Evolutionary conservation across 2,888 invertebrate species (phyloP).

Genomic region (Melipona bicolor): DNA sequence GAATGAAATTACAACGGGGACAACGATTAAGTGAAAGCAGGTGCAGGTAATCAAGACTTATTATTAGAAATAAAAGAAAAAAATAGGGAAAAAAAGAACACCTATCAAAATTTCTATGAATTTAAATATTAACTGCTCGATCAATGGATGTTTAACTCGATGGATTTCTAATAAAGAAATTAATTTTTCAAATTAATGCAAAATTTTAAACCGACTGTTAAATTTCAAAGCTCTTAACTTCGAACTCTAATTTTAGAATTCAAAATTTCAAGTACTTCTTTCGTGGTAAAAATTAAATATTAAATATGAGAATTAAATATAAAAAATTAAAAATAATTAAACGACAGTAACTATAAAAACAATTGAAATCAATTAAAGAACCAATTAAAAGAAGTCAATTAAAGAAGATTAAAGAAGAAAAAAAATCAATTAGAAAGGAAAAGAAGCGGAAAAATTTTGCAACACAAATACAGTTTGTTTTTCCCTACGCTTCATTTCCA

Average conservation of each 20-base stretch:
- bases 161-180: neutral
- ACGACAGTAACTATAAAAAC: neutral
- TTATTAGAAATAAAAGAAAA: neutral
- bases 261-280: neutral
- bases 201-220: neutral
- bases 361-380: too few relatives aligned
- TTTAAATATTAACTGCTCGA: neutral
- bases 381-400: too few relatives aligned
- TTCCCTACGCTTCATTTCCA: conserved; percentile 16
- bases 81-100: neutral
- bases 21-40: neutral
- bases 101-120: neutral
- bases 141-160: neutral
- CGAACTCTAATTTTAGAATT: neutral
- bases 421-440: too few relatives aligned
- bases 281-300: neutral
- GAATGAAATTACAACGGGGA: neutral
- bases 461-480: neutral
- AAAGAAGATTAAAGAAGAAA: neutral
- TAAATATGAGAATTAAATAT: too few relatives aligned
- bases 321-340: too few relatives aligned
- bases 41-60: neutral
- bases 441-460: neutral
- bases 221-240: neutral
- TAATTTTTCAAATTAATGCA: neutral